Conservation (phyloP, 2,888 invertebrate species). For the Sialis lutaria region DNA sequence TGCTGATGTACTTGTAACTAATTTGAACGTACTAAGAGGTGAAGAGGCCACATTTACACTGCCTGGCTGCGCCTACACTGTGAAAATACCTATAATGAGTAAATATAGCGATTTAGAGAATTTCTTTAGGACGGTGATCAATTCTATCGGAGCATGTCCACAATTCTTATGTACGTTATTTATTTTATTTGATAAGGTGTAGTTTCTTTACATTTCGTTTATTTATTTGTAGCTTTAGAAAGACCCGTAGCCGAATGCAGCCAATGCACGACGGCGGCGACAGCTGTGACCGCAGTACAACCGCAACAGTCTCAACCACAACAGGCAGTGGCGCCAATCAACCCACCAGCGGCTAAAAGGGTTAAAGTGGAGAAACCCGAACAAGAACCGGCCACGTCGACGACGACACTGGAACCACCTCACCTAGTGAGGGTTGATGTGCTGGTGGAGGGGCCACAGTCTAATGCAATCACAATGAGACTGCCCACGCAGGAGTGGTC, state of each 20-base stretch:
- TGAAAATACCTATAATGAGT: slow-evolving; percentile 33
- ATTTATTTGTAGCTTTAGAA: neutral
- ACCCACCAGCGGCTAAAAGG: slow-evolving; percentile 23
- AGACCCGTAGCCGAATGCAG: neutral
- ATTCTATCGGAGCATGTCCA: slow-evolving; percentile 34
- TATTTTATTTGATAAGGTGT: too few relatives aligned
- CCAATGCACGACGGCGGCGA: neutral
- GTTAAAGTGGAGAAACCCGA: slow-evolving; percentile 24
- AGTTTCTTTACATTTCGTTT: neutral
- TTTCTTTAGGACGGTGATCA: slow-evolving; percentile 32
- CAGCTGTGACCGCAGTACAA: too few relatives aligned
- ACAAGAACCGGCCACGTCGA: slow-evolving; percentile 51
- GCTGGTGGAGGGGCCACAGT: slow-evolving; percentile 13
- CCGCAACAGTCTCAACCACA: too few relatives aligned
- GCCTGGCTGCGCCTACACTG: slow-evolving; percentile 28
- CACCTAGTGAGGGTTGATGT: slow-evolving; percentile 17
- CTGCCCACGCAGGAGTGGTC: slow-evolving; percentile 71
- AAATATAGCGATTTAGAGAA: slow-evolving; percentile 26
- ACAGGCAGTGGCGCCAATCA: neutral
- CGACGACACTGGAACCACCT: slow-evolving; percentile 31
- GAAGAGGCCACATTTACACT: slow-evolving; percentile 22
- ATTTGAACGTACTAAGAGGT: slow-evolving; percentile 19
- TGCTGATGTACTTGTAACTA: slow-evolving; percentile 20
- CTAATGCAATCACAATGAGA: slow-evolving; percentile 14
- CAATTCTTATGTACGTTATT: slow-evolving; percentile 31